Evolutionary conservation across 2,113 vertebrate genomes (phyloP).

Genomic region (Lasiurus cinereus): DNA sequence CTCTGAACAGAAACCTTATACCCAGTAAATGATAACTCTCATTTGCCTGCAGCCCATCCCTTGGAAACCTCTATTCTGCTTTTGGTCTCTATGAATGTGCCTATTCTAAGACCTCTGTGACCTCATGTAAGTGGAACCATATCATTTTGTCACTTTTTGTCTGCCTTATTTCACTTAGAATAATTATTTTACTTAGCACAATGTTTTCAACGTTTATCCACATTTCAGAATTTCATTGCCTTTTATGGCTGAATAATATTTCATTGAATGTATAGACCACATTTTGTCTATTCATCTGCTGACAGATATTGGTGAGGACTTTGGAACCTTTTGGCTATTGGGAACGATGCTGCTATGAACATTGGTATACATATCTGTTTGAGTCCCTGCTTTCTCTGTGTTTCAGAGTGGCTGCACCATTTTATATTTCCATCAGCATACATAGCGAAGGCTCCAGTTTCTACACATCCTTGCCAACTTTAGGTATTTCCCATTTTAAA

Average conservation of each 20-base stretch:
- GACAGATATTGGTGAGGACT: not conserved
- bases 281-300: not conserved
- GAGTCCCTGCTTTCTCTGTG: not conserved
- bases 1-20: not conserved
- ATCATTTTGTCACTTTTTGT: not conserved
- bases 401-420: not conserved
- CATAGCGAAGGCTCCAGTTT: not conserved
- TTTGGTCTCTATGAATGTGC: not conserved
- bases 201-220: not conserved
- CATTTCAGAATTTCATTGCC: slow-evolving; percentile 39
- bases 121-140: not conserved
- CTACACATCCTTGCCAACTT: not conserved
- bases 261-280: not conserved
- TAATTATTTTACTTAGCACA: slow-evolving; percentile 5
- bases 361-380: not conserved
- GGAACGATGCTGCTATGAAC: not conserved
- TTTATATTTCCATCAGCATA: slow-evolving; percentile 14
- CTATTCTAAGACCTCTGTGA: not conserved
- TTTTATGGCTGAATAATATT: slow-evolving; percentile 23
- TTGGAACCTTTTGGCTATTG: not conserved
- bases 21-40: not conserved
- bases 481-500: not conserved
- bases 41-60: not conserved
- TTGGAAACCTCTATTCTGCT: not conserved
- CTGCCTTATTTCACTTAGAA: not conserved